A percentile compares a stretch with the other conserved stretches of the same genome.
phyloP scores from a whole-genome alignment of 2,797 vertebrate genomes.

The Lateolabrax maculatus region DNA sequence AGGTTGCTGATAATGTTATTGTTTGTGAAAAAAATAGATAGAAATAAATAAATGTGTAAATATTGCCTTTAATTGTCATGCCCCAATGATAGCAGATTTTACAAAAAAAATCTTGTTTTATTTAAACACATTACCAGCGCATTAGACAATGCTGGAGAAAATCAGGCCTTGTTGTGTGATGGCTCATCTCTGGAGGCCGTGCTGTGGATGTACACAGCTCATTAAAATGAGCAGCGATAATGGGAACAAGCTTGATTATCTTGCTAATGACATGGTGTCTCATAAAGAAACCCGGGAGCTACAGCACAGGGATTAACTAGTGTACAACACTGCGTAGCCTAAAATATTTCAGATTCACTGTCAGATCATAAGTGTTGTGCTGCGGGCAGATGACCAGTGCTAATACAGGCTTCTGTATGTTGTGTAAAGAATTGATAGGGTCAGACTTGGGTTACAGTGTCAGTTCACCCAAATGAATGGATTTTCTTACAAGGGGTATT shows the following conservation, averaged over 20 bases:
- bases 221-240: conserved; percentile 78
- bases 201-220: conserved; percentile 73
- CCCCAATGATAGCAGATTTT: conserved; percentile 47
- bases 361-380: conserved; percentile 38
- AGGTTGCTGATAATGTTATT: conserved; percentile 35
- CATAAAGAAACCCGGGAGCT: conserved; percentile 64
- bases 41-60: conserved; percentile 20
- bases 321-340: conserved; percentile 16
- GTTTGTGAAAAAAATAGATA: conserved; percentile 19
- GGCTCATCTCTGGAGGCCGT: conserved; percentile 70
- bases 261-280: conserved; percentile 75
- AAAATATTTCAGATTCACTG: conserved; percentile 37
- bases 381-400: conserved; percentile 23
- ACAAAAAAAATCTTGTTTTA: conserved; percentile 48
- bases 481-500: background rate
- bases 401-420: conserved; percentile 2
- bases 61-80: conserved; percentile 23
- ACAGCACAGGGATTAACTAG: conserved; percentile 55
- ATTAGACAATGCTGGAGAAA: conserved; percentile 48
- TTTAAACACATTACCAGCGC: conserved; percentile 57
- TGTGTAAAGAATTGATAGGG: conserved; percentile 30
- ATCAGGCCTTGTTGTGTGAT: conserved; percentile 54
- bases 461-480: background rate
- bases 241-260: conserved; percentile 78
- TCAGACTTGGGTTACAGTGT: conserved; percentile 20